Percentiles rank a stretch among this genome's conserved stretches.
These are phyloP conservation scores for Epinephelus fuscoguttatus DNA, from an alignment of 2,113 vertebrate genomes.

Conservation along the genomic window DNA sequence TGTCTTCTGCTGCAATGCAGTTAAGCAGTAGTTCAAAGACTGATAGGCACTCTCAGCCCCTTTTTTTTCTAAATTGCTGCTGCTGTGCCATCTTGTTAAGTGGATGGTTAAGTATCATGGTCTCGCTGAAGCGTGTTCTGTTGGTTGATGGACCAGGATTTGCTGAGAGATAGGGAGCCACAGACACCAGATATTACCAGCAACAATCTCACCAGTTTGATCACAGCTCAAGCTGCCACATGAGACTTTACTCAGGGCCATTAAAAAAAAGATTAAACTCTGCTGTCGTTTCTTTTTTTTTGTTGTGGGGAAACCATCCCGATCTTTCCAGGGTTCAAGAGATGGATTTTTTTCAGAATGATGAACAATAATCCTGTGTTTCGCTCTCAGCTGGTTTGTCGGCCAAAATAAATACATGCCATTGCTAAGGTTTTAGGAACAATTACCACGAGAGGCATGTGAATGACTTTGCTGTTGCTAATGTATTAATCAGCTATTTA, in stretches of 20 bases:
- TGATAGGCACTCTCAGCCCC: slow-evolving; percentile 48
- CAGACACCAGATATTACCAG: slow-evolving; percentile 41
- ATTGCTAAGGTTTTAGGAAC: slow-evolving; percentile 1
- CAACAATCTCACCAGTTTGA: slow-evolving; percentile 40
- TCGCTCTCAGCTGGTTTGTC: neutral
- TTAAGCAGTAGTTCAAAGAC: slow-evolving; percentile 71
- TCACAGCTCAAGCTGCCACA: slow-evolving; percentile 35
- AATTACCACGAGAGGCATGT: neutral
- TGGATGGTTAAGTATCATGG: slow-evolving; percentile 70
- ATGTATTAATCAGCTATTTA: slow-evolving; percentile 6
- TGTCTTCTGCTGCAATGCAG: slow-evolving; percentile 64
- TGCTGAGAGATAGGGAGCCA: slow-evolving; percentile 41
- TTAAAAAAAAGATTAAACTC: slow-evolving; percentile 15
- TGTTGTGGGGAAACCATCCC: neutral
- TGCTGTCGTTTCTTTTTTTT: neutral
- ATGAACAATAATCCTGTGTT: neutral
- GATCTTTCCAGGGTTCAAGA: neutral
- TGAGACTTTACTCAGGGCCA: neutral
- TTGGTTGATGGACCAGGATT: slow-evolving; percentile 63
- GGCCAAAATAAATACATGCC: neutral
- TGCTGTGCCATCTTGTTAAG: slow-evolving; percentile 74
- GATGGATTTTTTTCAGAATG: neutral
- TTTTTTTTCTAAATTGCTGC: slow-evolving; percentile 55
- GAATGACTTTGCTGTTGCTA: neutral
- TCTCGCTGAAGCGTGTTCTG: slow-evolving; percentile 56